Conservation (phyloP, 30 jellyfish, hydroid and myxozoan species). For the Aurelia sp. region DNA sequence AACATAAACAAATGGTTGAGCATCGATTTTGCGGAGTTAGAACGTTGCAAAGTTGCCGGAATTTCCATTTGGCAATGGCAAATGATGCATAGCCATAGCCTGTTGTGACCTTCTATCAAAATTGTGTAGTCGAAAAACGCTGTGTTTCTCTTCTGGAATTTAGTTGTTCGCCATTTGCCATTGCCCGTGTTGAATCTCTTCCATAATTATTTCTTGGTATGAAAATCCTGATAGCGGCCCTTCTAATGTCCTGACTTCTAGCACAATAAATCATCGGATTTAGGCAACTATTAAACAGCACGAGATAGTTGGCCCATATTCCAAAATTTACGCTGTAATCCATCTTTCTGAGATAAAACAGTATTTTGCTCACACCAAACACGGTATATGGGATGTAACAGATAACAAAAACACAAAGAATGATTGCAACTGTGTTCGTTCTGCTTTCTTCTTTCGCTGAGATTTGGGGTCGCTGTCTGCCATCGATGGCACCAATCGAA, state of each 20-base stretch:
- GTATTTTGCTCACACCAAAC: background rate
- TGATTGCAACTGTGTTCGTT: slow-evolving; percentile 20
- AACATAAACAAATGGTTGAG: too few relatives aligned
- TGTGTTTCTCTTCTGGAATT: too few relatives aligned
- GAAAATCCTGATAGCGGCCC: slow-evolving; percentile 39
- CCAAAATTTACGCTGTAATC: slow-evolving; percentile 16
- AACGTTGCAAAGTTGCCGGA: too few relatives aligned
- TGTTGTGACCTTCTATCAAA: too few relatives aligned
- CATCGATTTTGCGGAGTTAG: too few relatives aligned
- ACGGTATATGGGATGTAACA: slow-evolving; percentile 28
- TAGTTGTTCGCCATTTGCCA: too few relatives aligned
- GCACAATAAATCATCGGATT: slow-evolving; percentile 69
- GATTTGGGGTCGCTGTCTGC: background rate
- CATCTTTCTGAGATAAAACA: slow-evolving; percentile 1
- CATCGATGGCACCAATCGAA: background rate
- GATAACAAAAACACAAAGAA: background rate
- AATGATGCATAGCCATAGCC: too few relatives aligned
- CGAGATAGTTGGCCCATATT: slow-evolving; percentile 53
- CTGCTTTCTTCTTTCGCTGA: background rate
- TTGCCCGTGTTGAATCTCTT: background rate
- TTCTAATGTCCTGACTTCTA: slow-evolving; percentile 47
- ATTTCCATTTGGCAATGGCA: too few relatives aligned
- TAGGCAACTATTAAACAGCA: slow-evolving; percentile 47
- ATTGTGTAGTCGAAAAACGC: too few relatives aligned
- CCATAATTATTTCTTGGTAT: background rate